Base-by-base conservation (phyloP, 1,140 invertebrate genomes). In the Macrostomum lignano region DNA sequence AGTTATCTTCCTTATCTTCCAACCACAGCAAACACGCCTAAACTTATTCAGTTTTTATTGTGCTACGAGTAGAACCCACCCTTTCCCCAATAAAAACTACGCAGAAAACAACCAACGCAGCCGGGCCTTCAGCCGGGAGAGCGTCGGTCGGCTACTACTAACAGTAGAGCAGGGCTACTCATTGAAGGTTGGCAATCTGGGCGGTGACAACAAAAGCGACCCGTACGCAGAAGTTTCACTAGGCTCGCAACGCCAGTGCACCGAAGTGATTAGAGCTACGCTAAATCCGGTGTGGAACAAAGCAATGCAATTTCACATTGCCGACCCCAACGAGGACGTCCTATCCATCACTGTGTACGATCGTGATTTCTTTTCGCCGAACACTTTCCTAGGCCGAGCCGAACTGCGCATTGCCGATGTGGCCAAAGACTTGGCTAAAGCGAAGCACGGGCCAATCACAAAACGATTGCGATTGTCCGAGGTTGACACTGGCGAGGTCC, bases 281-380 rank as follows among this genome's bases (percentile, higher is more conserved):
- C 48, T 63, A 30, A 68, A 67, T 51, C 69, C 71, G 11, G 58
- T 70, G 36, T 77, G 73, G 73, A 72, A 75, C 50, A 61, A 66
- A 10, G 69, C 69, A n/a, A 75, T 76, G 72, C 72, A 75, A 52
- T 75, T 77, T 50, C 65, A 69, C 38, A 64, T 75, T 13, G 68
- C 69, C 44, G 68, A 73, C 49, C 45, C 74, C 3, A 45, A 67
- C 7, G 65, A 72, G 46, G 73, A 76, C 49, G 67, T 71, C 9
- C 58, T 77, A 5, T 71, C 68, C 41, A 66, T 77, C 31, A 69
- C 68, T 10, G 71, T 74, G n/a, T 72, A 68, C 46, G 71, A 74
- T 45, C 67, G 70, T 46, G 71, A 72, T 43, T 61, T 69, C 26
- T 76, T 71, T 45, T 68, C 68, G 39, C 72, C 73, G 11, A 71